phyloP scores from a whole-genome alignment of 2,888 invertebrate genomes.

The Xestoiulus laeticollis region DNA sequence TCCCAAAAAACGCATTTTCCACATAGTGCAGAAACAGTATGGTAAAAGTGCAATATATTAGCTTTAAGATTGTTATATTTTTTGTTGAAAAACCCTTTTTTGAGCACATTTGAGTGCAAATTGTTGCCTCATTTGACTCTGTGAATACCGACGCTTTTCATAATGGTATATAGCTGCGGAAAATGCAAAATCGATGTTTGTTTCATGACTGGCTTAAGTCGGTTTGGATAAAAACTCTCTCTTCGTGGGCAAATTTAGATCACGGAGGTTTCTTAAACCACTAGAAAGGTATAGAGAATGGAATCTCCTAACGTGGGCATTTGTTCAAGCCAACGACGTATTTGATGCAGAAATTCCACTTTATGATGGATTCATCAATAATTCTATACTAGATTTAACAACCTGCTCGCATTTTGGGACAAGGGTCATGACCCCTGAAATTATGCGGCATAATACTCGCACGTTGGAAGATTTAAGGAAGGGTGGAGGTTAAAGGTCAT shows the following conservation, averaged over 20 bases:
- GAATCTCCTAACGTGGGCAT: not conserved
- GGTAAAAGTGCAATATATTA: conserved; percentile 4
- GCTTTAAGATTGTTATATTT: conserved; percentile 20
- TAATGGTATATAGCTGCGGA: conserved; percentile 2
- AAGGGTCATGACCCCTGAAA: not conserved
- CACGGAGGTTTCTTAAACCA: not conserved
- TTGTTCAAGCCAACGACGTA: not conserved
- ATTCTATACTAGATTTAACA: conserved; percentile 26
- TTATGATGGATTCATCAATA: conserved; percentile 26
- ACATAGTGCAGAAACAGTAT: not conserved
- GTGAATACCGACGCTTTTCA: conserved; percentile 26
- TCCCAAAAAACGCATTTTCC: not conserved
- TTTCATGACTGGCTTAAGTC: conserved; percentile 26
- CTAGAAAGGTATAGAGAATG: not conserved
- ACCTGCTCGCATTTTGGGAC: not conserved
- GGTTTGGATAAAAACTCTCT: not conserved
- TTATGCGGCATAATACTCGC: not conserved
- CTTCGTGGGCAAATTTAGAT: not conserved
- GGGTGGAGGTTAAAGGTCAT: not conserved
- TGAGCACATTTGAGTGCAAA: conserved; percentile 20
- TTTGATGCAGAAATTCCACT: not conserved
- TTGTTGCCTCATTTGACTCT: conserved; percentile 18
- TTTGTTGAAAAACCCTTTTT: not conserved
- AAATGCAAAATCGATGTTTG: conserved; percentile 20
- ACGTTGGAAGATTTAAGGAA: not conserved